A percentile compares a stretch with the other conserved stretches of the same genome.
Evolutionary conservation across 2,888 invertebrate species (phyloP).

Genomic region (Rhyacophila evoluta): DNA sequence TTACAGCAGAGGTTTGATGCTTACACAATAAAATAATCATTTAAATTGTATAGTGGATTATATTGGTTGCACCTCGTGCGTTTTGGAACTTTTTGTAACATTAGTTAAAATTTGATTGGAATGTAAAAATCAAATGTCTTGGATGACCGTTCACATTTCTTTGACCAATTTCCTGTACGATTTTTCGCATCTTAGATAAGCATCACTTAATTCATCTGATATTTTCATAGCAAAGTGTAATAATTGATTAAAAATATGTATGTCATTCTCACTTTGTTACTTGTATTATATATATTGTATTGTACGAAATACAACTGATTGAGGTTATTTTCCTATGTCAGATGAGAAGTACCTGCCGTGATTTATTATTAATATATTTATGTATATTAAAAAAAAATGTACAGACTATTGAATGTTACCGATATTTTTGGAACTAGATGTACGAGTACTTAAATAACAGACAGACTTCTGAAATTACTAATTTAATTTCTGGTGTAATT

Average conservation of each 20-base stretch:
- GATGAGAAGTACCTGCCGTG: slow-evolving; percentile 26
- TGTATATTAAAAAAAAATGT: slow-evolving; percentile 10
- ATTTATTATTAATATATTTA: slow-evolving; percentile 31
- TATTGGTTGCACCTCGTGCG: neutral
- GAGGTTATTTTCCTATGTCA: neutral
- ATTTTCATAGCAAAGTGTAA: neutral
- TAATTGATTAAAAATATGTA: neutral
- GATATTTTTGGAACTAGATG: slow-evolving; percentile 28
- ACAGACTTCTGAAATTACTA: neutral
- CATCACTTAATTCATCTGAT: neutral
- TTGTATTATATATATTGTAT: neutral
- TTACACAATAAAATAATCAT: neutral
- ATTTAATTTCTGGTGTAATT: neutral
- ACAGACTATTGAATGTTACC: slow-evolving; percentile 19
- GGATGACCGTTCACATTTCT: neutral
- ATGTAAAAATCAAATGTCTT: neutral
- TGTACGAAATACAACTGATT: neutral
- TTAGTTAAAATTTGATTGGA: neutral
- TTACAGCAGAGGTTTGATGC: neutral
- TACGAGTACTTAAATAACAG: neutral
- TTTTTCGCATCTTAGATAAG: slow-evolving; percentile 1
- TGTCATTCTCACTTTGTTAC: neutral
- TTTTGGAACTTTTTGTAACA: neutral
- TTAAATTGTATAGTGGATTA: neutral
- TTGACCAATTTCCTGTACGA: slow-evolving; percentile 9